Percentiles rank a stretch among this genome's conserved stretches.
Evolutionary conservation across 2,113 vertebrate species (phyloP).

Genomic region (Mandrillus leucophaeus): DNA sequence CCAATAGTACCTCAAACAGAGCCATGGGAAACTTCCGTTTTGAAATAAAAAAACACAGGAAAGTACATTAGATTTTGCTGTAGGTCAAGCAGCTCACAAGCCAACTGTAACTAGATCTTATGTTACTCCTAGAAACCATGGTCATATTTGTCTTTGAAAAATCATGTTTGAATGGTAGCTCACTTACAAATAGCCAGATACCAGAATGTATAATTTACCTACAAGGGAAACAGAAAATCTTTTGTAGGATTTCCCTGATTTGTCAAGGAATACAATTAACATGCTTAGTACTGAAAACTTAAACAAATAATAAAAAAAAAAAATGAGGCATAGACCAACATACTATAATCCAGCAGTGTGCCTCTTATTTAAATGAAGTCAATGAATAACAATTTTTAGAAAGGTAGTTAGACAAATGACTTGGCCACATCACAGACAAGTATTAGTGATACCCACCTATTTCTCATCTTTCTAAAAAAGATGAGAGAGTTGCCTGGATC

Average conservation of each 20-base stretch:
- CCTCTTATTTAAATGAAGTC: neutral
- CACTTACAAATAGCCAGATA: neutral
- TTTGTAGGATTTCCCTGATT: neutral
- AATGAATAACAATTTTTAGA: neutral
- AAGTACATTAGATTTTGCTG: neutral
- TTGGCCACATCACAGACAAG: neutral
- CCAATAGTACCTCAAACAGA: neutral
- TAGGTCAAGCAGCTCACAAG: neutral
- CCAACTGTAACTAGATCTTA: neutral
- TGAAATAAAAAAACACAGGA: neutral
- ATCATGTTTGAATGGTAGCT: neutral
- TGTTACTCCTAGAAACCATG: neutral
- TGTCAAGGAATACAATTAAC: neutral
- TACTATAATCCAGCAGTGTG: neutral
- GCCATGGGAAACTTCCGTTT: neutral
- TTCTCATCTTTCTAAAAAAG: neutral
- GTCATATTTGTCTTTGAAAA: neutral
- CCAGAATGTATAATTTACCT: neutral
- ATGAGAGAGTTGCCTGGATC: neutral
- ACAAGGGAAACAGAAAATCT: neutral
- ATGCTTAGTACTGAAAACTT: neutral
- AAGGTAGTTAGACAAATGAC: neutral
- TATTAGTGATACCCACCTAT: neutral
- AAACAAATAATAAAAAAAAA: too few species aligned
- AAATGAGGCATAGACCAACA: neutral